Percentiles rank a stretch among this genome's conserved stretches.
These are phyloP conservation scores for Ophonus ardosiacus DNA, from an alignment of 2,888 invertebrate species.

Conservation along the genomic window DNA sequence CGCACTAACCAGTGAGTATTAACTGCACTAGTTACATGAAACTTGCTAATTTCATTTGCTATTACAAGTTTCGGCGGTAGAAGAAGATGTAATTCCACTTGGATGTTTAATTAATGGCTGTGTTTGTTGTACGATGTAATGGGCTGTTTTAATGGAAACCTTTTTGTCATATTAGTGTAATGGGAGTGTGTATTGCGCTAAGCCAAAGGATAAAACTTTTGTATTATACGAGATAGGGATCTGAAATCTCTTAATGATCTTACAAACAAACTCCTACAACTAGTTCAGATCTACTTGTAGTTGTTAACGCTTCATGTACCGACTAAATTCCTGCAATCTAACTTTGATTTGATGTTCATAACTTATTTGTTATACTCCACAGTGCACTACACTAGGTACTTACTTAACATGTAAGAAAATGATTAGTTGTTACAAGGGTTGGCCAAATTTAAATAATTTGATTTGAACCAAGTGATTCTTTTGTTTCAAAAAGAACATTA, in stretches of 20 bases:
- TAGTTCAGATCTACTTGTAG: not conserved
- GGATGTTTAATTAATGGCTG: constrained; percentile 28
- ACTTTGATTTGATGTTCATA: not conserved
- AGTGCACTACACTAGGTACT: too few species aligned
- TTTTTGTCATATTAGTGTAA: not conserved
- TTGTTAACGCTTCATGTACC: not conserved
- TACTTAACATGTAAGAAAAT: too few species aligned
- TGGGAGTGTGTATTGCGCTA: not conserved
- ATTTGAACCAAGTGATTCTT: too few species aligned
- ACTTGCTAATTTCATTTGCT: constrained; percentile 46
- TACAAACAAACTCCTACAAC: not conserved
- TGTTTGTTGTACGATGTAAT: not conserved
- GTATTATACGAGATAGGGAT: not conserved
- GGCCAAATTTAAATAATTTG: too few species aligned
- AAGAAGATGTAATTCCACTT: constrained; percentile 48
- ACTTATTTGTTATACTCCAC: too few species aligned
- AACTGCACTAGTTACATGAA: constrained; percentile 46
- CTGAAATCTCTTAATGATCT: not conserved
- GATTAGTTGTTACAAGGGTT: too few species aligned
- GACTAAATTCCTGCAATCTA: not conserved
- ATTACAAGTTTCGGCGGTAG: constrained; percentile 40
- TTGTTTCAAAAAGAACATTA: too few species aligned
- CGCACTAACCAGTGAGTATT: constrained; percentile 9
- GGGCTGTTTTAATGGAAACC: not conserved
- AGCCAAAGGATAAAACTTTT: not conserved